A percentile compares a stretch with the other conserved stretches of the same genome.
Evolutionary conservation across 2,888 invertebrate genomes (phyloP).

Genomic region (Cistogaster globosa): DNA sequence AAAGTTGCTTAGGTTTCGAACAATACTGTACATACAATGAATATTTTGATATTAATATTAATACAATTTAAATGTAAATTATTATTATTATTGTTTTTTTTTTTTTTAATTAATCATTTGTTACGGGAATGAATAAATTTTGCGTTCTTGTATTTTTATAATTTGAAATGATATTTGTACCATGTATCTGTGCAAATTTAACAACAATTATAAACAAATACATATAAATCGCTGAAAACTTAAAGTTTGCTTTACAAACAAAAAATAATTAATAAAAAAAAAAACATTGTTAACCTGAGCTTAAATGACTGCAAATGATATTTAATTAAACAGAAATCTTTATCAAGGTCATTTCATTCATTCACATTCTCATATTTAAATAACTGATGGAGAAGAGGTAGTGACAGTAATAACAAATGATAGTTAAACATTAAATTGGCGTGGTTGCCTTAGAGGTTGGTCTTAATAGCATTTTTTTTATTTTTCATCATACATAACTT

Average conservation of each 20-base stretch:
- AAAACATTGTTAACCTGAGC: conserved; percentile 33
- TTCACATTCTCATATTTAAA: neutral
- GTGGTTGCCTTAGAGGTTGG: conserved; percentile 63
- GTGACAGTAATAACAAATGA: conserved; percentile 41
- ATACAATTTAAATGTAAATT: neutral
- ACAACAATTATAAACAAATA: conserved; percentile 1
- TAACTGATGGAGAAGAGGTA: conserved; percentile 27
- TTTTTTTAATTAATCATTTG: conserved; percentile 4
- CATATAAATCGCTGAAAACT: conserved; percentile 19
- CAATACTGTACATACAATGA: no score
- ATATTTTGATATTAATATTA: neutral
- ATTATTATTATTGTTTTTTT: no score
- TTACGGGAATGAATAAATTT: conserved; percentile 9
- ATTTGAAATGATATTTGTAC: neutral
- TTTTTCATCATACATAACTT: neutral
- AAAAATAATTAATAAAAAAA: conserved; percentile 24
- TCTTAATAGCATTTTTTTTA: conserved; percentile 9
- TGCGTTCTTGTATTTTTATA: conserved; percentile 1
- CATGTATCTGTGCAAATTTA: neutral
- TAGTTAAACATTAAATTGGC: conserved; percentile 38
- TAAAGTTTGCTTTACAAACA: conserved; percentile 16
- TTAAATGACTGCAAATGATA: conserved; percentile 62
- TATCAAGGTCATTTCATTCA: conserved; percentile 57
- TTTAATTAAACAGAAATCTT: conserved; percentile 65
- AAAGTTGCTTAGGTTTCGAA: no score